Evolutionary conservation across 2,113 vertebrate genomes (phyloP).

Genomic region (Plotosus lineatus): DNA sequence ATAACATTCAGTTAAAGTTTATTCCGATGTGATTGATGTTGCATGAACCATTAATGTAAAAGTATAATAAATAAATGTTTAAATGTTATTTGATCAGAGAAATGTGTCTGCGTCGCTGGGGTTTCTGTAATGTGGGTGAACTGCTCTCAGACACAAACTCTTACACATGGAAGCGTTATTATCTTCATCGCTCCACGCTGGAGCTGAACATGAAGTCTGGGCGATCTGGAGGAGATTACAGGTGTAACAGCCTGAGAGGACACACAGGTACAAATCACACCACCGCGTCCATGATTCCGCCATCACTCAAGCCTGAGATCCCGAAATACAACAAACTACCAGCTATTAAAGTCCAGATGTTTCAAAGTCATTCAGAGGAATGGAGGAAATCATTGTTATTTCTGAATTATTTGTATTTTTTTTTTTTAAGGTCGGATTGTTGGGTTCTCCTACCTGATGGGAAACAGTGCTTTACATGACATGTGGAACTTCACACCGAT

Average conservation of each 20-base stretch:
- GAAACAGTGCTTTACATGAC: constrained; percentile 58
- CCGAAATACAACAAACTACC: neutral
- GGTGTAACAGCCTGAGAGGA: constrained; percentile 74
- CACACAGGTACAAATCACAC: constrained; percentile 64
- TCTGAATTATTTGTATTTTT: neutral
- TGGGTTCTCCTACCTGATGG: constrained; percentile 66
- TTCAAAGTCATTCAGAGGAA: neutral
- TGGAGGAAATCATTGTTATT: too few species aligned
- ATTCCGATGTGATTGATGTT: too few species aligned
- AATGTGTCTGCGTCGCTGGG: constrained; percentile 76
- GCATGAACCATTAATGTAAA: neutral
- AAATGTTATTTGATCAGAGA: constrained; percentile 61
- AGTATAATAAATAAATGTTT: neutral
- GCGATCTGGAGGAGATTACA: constrained; percentile 69
- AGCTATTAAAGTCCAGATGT: neutral
- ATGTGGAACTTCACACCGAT: constrained; percentile 54
- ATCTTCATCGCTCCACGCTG: constrained; percentile 68
- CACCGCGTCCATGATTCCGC: neutral
- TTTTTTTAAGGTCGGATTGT: constrained; percentile 69
- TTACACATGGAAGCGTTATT: constrained; percentile 77
- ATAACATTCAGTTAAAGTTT: neutral
- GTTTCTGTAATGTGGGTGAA: constrained; percentile 69
- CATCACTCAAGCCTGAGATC: neutral
- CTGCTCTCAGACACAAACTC: constrained; percentile 53
- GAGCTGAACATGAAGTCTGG: constrained; percentile 76